Percentiles rank a stretch among this genome's conserved stretches.
Evolutionary conservation across 2,797 vertebrate species (phyloP).

Genomic region (Antennarius maculatus): DNA sequence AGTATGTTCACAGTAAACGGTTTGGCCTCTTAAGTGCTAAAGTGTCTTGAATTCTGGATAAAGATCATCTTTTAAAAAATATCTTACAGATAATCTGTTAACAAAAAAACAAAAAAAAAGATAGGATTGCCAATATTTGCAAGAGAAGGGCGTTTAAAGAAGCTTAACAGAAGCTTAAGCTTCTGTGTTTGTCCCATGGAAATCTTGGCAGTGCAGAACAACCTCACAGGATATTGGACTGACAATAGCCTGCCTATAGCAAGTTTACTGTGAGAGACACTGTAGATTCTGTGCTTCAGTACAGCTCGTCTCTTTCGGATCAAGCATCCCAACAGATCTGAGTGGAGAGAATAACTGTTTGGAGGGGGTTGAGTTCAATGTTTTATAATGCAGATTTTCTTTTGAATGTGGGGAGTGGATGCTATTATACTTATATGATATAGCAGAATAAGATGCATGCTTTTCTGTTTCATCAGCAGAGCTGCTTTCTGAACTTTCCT

Average conservation of each 20-base stretch:
- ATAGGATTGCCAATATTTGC: not conserved
- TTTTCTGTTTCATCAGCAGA: not conserved
- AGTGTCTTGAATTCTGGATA: slow-evolving; percentile 35
- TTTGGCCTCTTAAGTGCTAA: slow-evolving; percentile 36
- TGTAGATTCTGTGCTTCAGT: not conserved
- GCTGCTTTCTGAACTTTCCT: not conserved
- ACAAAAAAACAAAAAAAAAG: not conserved
- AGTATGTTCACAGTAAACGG: too few relatives aligned
- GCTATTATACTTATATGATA: not conserved
- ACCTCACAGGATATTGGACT: slow-evolving; percentile 3
- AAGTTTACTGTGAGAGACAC: slow-evolving; percentile 12
- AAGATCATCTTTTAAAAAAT: not conserved
- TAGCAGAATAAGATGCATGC: not conserved
- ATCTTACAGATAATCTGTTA: slow-evolving; percentile 7
- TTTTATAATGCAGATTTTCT: not conserved
- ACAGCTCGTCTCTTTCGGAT: slow-evolving; percentile 25
- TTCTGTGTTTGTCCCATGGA: slow-evolving; percentile 2
- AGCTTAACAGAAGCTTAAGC: too few relatives aligned
- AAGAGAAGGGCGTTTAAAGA: not conserved
- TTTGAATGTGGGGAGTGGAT: slow-evolving; percentile 4
- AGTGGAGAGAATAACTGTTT: slow-evolving; percentile 17
- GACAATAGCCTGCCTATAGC: not conserved
- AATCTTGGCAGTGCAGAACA: not conserved
- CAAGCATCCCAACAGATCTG: slow-evolving; percentile 23
- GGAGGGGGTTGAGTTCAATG: slow-evolving; percentile 42